These are phyloP conservation scores for Lasioglossum malachurum DNA, from an alignment of 2,888 invertebrate species.

Conservation along the genomic window DNA sequence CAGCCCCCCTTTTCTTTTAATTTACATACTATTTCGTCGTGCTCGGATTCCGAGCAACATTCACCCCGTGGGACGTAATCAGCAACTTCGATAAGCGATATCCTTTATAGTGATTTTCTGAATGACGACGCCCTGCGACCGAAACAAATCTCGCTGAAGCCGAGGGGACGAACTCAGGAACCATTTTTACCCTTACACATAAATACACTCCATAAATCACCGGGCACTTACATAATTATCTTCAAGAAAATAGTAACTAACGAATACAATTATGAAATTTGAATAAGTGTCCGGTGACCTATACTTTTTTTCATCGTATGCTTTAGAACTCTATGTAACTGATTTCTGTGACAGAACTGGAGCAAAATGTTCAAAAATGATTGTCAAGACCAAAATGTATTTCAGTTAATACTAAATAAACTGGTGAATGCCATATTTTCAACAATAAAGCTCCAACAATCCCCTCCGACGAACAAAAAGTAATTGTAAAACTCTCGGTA, in stretches of 20 bases:
- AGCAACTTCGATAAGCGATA: slow-evolving; percentile 49
- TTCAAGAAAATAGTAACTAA: no score
- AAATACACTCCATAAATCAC: no score
- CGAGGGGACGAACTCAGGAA: neutral
- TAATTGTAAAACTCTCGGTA: neutral
- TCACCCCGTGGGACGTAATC: slow-evolving; percentile 39
- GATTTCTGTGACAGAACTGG: neutral
- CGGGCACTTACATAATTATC: no score
- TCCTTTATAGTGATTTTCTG: neutral
- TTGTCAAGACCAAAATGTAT: no score
- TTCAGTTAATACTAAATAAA: neutral
- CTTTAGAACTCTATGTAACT: neutral
- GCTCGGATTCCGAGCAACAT: slow-evolving; percentile 22
- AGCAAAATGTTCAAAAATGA: neutral
- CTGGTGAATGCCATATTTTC: neutral
- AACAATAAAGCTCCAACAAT: neutral
- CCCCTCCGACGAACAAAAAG: neutral
- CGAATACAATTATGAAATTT: no score
- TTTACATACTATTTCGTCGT: slow-evolving; percentile 66
- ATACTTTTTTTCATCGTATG: neutral
- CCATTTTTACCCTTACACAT: no score
- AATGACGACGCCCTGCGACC: neutral
- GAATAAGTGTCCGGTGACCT: no score
- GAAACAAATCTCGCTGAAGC: neutral
- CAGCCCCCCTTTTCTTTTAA: slow-evolving; percentile 55